Percentiles rank a stretch among this genome's conserved stretches.
These are phyloP conservation scores for Darevskia mixta DNA, from an alignment of 2,797 vertebrate genomes.

Conservation along the genomic window DNA sequence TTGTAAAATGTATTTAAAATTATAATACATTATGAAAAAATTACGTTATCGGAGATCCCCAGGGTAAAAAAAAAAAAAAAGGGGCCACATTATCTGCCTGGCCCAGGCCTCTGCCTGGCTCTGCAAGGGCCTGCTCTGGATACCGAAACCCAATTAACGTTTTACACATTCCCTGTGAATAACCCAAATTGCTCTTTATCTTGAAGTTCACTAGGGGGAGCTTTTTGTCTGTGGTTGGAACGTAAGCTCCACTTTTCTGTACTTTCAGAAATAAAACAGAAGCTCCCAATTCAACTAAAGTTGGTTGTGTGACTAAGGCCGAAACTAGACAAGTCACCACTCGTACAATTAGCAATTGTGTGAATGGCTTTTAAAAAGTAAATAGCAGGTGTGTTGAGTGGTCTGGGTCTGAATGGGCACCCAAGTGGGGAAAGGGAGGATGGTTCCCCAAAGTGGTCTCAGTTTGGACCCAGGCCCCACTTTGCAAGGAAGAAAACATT, in stretches of 20 bases:
- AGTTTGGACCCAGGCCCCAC: no score
- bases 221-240: background rate
- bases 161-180: background rate
- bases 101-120: no score
- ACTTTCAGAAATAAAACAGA: background rate
- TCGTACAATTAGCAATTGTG: background rate
- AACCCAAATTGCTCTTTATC: background rate
- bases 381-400: background rate
- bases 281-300: background rate
- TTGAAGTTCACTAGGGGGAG: constrained; percentile 36
- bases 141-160: background rate
- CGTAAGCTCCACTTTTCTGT: background rate
- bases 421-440: background rate
- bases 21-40: no score
- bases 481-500: no score
- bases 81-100: no score
- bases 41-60: no score
- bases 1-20: no score
- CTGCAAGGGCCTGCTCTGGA: no score
- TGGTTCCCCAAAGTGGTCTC: background rate
- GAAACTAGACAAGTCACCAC: background rate
- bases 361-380: background rate
- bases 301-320: background rate
- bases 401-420: background rate
- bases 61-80: no score